Conservation (phyloP, 2,797 vertebrate genomes). For the Podarcis lilfordi region DNA sequence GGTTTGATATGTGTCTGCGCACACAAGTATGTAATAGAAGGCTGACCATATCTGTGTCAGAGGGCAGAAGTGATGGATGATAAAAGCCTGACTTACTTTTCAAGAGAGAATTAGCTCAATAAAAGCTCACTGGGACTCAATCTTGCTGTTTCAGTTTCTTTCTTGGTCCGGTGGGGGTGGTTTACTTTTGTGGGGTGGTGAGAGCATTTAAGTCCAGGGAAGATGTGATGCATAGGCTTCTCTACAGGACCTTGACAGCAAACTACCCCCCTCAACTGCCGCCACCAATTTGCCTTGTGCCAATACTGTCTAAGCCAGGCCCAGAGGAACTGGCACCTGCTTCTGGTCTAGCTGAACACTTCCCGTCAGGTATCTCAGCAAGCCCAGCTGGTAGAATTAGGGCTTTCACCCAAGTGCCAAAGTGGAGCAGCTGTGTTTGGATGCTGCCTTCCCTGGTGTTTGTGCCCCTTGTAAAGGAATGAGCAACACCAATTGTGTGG, state of each 20-base stretch:
- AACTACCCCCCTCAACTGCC: background rate
- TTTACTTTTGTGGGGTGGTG: background rate
- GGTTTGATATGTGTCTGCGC: slow-evolving; percentile 69
- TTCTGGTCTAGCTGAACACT: background rate
- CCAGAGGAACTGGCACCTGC: background rate
- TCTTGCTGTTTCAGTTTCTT: background rate
- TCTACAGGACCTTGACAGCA: background rate
- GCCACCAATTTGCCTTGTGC: background rate
- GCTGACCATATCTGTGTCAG: slow-evolving; percentile 52
- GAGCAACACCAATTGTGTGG: background rate
- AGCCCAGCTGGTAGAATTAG: background rate
- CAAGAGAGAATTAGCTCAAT: slow-evolving; percentile 84
- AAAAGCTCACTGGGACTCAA: slow-evolving; percentile 97
- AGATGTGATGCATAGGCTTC: background rate
- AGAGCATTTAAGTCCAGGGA: background rate
- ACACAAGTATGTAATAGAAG: slow-evolving; percentile 36
- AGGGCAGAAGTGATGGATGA: slow-evolving; percentile 64
- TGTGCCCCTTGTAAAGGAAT: background rate
- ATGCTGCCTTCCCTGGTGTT: background rate
- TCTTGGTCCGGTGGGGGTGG: background rate
- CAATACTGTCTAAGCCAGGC: background rate
- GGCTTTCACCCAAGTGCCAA: background rate
- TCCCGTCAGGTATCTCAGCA: too few species aligned
- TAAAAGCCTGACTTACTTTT: slow-evolving; percentile 80
- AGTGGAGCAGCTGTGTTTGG: background rate